Evolutionary conservation across 2,888 invertebrate species (phyloP), one percentile per base, ranked within the genome.

Genomic region (Erpobdella octoculata): DNA sequence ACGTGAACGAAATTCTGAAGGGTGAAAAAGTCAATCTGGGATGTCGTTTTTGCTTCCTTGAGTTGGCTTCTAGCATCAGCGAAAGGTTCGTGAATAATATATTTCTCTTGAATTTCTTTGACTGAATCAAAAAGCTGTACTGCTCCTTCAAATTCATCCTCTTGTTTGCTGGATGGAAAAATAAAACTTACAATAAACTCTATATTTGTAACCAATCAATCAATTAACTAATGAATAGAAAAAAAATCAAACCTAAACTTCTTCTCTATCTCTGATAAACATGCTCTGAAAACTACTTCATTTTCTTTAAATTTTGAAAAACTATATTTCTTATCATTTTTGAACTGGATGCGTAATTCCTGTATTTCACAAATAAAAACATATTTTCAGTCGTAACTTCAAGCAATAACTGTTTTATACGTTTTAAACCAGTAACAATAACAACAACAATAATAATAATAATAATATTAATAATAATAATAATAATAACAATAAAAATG

Each of bases 11-110:
- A 83, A 21, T 86, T 85, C 76, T 86, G 86, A 0, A 89, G 84
- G 0, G 87, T 85, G 36, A 85, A 84, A 46, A 83, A 82, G 73
- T 85, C 83, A 62, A 89, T 85, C 62, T 88, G 88, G 15, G 83
- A 83, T 1, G 81, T 77, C 53, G 78, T 69, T 15, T 33, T 64
- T 38, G 53, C 25, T 8, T 66, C 36, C 15, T 68, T 66, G 61
- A 72, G 73, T 8, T 35, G n/a, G 2, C 71, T 68, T 58, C 65
- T 53, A 9, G 35, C 36, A 41, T 28, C 15, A 12, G 33, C 5
- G 21, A 41, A 53, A 36, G 59, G 61, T 12, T 48, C 64, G 8
- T 41, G 33, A 12, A 74, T 41, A 18, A 9, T 65, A 61, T 73
- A 74, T 25, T 62, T 59, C 9, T 41, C 18, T 25, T 67, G n/a